Evolutionary conservation across 2,113 vertebrate genomes (phyloP).

Genomic region (Paramormyrops kingsleyae): DNA sequence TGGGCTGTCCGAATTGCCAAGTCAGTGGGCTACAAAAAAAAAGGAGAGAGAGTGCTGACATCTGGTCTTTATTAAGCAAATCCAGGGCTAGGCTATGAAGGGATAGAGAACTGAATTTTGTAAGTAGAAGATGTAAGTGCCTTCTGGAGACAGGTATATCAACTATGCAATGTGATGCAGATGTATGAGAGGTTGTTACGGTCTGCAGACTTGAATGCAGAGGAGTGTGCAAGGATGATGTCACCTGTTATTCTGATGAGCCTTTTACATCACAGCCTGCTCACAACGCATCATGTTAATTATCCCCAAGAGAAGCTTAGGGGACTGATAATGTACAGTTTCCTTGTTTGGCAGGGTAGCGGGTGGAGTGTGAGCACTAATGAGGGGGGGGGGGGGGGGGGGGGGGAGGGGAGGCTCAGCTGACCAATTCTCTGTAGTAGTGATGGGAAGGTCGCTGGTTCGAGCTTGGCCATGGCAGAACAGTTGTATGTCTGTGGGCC

Average conservation of each 20-base stretch:
- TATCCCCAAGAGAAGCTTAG: neutral
- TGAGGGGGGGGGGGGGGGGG: neutral
- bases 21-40: neutral
- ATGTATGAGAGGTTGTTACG: neutral
- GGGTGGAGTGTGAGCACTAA: too few relatives aligned
- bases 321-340: neutral
- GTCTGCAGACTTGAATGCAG: neutral
- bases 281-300: neutral
- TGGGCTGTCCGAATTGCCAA: neutral
- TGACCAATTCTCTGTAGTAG: neutral
- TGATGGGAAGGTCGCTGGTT: neutral
- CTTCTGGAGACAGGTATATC: neutral
- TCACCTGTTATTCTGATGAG: neutral
- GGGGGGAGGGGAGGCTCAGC: neutral
- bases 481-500: neutral
- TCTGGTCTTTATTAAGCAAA: slow-evolving; percentile 13
- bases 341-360: neutral
- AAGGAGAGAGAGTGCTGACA: neutral
- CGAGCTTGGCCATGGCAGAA: neutral
- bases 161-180: neutral
- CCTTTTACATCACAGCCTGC: neutral
- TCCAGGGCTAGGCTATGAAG: neutral
- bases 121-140: neutral
- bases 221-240: neutral
- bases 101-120: neutral